Base-by-base conservation (phyloP, 2,113 vertebrate species). In the Pterocles orientalis region DNA sequence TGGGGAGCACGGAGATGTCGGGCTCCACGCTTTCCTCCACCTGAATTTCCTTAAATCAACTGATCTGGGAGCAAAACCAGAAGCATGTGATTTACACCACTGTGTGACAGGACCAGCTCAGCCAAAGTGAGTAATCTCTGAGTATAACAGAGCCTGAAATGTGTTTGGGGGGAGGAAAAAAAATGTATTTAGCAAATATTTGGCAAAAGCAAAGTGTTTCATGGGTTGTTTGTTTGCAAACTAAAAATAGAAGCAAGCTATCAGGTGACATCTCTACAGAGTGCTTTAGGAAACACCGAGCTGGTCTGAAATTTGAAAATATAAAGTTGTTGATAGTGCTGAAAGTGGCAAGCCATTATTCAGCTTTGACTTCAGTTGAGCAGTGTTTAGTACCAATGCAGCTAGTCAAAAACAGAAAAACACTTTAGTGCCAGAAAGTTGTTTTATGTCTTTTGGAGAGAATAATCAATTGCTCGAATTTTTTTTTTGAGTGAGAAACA, bases 1-100 rank as follows among this genome's bases (percentile, higher is more conserved):
- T 11, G 51, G 41, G 41, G 41, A 70, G 48, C 21, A 1, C 1
- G 1, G 56, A 9, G 39, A 8, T 29, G 31, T 10, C 1, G 12
- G n/a, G 57, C 14, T 79, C 4, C 31, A 2, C 31, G 1, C 16
- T 43, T 47, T 23, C 53, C 53, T 57, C 60, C 31, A 60, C 19
- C 48, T 61, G 73, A 43, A 75, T 36, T 0, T 34, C 29, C 4
- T 81, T 56, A 36, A 85, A 64, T 29, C 28, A 41, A 45, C 54
- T 16, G 45, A 26, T 23, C 6, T 1, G 3, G 28, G 26, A 72
- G 4, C 17, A 66, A 82, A 85, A 28, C 5, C 50, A 68, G 54
- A 33, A 56, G 29, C 7, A 4, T 23, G 78, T 36, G 72, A 53
- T 56, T 58, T 64, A 8, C 51, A 18, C 1, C 4, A 43, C 21